Conservation (phyloP, 2,797 vertebrate species). For the Tenualosa thibaudeaui region DNA sequence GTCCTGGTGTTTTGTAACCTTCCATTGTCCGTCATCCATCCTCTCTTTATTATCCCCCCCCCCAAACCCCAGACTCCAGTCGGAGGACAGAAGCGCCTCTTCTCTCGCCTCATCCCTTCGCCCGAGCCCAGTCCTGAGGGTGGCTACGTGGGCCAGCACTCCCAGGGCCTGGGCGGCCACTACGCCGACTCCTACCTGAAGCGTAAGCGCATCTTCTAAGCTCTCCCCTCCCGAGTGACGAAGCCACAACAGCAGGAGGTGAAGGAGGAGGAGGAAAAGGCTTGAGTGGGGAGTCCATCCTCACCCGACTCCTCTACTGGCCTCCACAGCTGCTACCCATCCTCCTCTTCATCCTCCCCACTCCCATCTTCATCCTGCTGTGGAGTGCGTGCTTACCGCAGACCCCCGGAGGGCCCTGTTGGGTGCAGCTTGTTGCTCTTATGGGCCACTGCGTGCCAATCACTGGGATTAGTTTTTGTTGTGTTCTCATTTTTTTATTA, state of each 20-base stretch:
- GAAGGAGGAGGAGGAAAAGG: neutral
- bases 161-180: constrained; percentile 90
- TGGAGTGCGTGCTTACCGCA: neutral
- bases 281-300: neutral
- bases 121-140: constrained; percentile 92
- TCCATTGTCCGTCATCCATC: neutral
- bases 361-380: neutral
- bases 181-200: constrained; percentile 94
- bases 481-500: constrained; percentile 44
- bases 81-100: constrained; percentile 86
- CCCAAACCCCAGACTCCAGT: constrained; percentile 77
- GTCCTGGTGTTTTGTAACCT: neutral
- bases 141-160: constrained; percentile 90
- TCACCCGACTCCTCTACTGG: neutral
- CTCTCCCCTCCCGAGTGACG: neutral
- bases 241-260: neutral
- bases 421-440: constrained; percentile 53
- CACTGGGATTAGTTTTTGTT: constrained; percentile 58
- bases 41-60: neutral
- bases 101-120: constrained; percentile 87
- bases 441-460: constrained; percentile 52
- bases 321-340: neutral
- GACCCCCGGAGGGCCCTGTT: neutral
- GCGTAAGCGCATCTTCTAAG: constrained; percentile 89
- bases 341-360: neutral